Percentiles rank a stretch among this genome's conserved stretches.
Evolutionary conservation across 2,113 vertebrate species (phyloP).

Genomic region (Macroglossus sobrinus): DNA sequence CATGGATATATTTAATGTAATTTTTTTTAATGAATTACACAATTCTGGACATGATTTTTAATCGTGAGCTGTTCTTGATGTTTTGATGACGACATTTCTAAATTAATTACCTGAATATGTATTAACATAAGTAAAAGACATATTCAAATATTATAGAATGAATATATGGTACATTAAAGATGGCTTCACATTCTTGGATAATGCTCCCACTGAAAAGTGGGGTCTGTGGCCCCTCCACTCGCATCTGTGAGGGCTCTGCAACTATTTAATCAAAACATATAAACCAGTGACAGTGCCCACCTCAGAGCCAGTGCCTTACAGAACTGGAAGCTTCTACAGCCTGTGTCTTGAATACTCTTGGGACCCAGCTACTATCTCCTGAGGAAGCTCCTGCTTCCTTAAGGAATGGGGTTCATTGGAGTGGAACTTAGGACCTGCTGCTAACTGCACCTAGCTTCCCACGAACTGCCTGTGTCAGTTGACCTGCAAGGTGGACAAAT

Average conservation of each 20-base stretch:
- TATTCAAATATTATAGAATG: neutral
- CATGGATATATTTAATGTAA: neutral
- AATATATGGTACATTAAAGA: neutral
- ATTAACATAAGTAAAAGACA: neutral
- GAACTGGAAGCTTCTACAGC: neutral
- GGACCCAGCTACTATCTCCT: neutral
- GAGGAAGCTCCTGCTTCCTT: neutral
- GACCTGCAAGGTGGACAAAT: neutral
- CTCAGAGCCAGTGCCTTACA: neutral
- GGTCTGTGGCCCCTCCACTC: neutral
- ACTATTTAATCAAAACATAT: neutral
- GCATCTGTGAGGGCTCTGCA: neutral
- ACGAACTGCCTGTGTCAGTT: neutral
- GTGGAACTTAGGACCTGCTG: neutral
- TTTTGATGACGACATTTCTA: neutral
- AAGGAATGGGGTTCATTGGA: neutral
- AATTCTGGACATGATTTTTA: neutral
- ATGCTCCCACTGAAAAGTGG: neutral
- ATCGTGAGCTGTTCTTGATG: neutral
- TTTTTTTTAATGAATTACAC: neutral
- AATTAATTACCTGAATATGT: neutral
- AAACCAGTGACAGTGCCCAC: neutral
- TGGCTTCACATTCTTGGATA: neutral
- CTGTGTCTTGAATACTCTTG: neutral
- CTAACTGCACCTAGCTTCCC: neutral